phyloP scores from a whole-genome alignment of 2,797 vertebrate species.

The Etheostoma perlongum region DNA sequence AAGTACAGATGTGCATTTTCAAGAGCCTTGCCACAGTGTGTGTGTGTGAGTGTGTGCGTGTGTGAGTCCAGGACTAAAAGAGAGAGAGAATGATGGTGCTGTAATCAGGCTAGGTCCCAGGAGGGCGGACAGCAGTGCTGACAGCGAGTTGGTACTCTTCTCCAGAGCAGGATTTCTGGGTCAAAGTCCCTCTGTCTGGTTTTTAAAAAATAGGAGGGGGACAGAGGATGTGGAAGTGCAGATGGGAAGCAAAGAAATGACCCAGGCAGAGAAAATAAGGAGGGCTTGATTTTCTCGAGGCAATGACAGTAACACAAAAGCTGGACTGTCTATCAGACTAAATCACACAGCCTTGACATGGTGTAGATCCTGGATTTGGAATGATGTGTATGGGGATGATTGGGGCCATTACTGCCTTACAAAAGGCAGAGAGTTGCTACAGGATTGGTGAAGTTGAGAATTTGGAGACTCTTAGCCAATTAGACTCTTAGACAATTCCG shows the following conservation, averaged over 20 bases:
- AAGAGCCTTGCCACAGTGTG: background rate
- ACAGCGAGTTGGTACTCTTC: constrained; percentile 66
- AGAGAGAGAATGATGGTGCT: constrained; percentile 64
- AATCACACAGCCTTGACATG: constrained; percentile 29
- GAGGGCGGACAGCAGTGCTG: constrained; percentile 68
- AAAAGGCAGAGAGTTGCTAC: background rate
- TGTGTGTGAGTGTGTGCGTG: constrained; percentile 27
- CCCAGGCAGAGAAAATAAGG: constrained; percentile 8
- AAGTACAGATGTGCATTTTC: constrained; percentile 49
- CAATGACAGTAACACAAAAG: constrained; percentile 42
- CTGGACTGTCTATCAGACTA: constrained; percentile 26
- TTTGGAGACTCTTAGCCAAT: background rate
- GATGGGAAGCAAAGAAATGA: constrained; percentile 18
- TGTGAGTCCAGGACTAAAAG: constrained; percentile 54
- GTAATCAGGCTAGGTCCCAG: constrained; percentile 81
- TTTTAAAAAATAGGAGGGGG: constrained; percentile 39
- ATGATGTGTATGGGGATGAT: constrained; percentile 1
- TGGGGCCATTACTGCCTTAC: background rate
- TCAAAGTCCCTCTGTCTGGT: constrained; percentile 61
- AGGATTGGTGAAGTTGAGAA: background rate
- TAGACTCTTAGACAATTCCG: background rate
- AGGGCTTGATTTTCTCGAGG: constrained; percentile 45
- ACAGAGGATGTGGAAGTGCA: constrained; percentile 3
- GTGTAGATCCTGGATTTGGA: constrained; percentile 1
- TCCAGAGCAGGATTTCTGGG: constrained; percentile 75